These are phyloP conservation scores for Coremacera marginata DNA, from an alignment of 2,888 invertebrate genomes.

Conservation along the genomic window DNA sequence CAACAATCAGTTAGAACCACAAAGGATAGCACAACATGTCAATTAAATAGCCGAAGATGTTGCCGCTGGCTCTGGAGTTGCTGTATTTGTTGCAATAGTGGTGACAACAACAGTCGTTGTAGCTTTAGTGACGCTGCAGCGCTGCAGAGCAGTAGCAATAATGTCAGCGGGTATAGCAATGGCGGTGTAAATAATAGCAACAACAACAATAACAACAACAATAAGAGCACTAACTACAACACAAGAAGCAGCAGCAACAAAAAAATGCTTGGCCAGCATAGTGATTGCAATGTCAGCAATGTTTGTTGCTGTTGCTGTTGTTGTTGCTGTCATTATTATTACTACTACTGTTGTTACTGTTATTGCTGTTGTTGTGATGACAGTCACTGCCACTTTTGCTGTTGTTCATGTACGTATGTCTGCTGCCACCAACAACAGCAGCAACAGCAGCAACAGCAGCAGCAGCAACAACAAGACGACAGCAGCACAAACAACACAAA, in stretches of 20 bases:
- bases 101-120: background rate
- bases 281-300: background rate
- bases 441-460: background rate
- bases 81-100: background rate
- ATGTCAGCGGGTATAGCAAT: too few species aligned
- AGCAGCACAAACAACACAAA: background rate
- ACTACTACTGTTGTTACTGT: background rate
- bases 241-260: background rate
- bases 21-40: background rate
- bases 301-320: slow-evolving; percentile 1
- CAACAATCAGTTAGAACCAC: background rate
- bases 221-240: background rate
- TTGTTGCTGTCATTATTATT: slow-evolving; percentile 4
- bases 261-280: background rate
- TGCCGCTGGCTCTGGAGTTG: background rate
- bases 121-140: background rate
- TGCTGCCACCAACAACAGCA: slow-evolving; percentile 13
- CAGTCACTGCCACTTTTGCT: background rate
- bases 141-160: too few species aligned
- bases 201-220: background rate
- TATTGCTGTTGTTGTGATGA: background rate
- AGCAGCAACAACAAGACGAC: background rate
- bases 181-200: background rate
- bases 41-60: background rate
- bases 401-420: background rate